Conservation (phyloP, 2,888 invertebrate genomes). For the Mythimna lalbum region DNA sequence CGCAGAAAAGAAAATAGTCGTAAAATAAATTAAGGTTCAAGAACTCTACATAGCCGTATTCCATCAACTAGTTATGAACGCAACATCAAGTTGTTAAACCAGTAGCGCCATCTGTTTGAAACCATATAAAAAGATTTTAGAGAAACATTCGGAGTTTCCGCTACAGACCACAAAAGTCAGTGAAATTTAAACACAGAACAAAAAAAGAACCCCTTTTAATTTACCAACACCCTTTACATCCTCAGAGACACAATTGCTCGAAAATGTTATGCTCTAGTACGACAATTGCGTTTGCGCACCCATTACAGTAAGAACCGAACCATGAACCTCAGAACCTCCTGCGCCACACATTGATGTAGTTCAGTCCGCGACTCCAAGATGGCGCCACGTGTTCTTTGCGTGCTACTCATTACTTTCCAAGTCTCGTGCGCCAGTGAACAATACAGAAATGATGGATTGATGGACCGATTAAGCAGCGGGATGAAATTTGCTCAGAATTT, state of each 20-base stretch:
- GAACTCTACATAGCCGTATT: not conserved
- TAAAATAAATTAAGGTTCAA: not conserved
- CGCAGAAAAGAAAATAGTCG: too few species aligned
- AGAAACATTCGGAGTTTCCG: not conserved
- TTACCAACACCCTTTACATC: constrained; percentile 73
- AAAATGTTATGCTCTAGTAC: constrained; percentile 81
- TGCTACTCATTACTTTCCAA: constrained; percentile 71
- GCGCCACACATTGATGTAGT: constrained; percentile 73
- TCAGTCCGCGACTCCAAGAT: constrained; percentile 75
- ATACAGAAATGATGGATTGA: constrained; percentile 77
- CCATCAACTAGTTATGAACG: not conserved
- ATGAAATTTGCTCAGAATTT: constrained; percentile 86
- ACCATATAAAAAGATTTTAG: not conserved
- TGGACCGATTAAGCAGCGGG: constrained; percentile 81
- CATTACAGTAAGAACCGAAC: constrained; percentile 80
- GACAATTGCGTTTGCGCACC: constrained; percentile 76
- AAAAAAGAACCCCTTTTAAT: not conserved
- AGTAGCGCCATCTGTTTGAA: constrained; percentile 71
- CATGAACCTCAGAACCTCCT: constrained; percentile 66
- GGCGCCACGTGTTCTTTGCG: constrained; percentile 77
- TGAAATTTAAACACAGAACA: not conserved
- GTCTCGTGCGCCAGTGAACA: constrained; percentile 71
- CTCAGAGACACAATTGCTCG: constrained; percentile 68
- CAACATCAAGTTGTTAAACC: constrained; percentile 10
- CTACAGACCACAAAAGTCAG: not conserved